phyloP scores from a whole-genome alignment of 2,113 vertebrate species.

The Laticauda colubrina region DNA sequence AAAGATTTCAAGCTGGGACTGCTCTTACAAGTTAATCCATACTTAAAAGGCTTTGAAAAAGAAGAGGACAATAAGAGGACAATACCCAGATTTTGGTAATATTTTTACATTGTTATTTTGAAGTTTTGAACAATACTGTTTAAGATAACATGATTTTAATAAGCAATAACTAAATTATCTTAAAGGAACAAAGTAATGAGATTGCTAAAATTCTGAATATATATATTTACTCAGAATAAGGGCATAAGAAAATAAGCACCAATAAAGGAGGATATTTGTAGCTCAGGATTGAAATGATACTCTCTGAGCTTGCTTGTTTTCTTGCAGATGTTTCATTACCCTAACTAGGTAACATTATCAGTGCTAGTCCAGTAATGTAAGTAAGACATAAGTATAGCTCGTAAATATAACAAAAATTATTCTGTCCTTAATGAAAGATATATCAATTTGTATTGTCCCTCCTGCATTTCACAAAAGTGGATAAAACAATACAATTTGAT shows the following conservation, averaged over 20 bases:
- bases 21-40: background rate
- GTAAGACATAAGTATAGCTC: background rate
- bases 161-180: background rate
- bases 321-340: no score
- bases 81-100: background rate
- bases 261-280: no score
- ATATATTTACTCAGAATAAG: no score
- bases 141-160: background rate
- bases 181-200: background rate
- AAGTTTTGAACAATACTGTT: background rate
- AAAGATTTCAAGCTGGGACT: background rate
- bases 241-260: no score
- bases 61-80: background rate
- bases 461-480: background rate
- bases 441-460: background rate
- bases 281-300: no score
- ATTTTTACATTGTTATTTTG: background rate
- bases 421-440: background rate
- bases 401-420: background rate
- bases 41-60: background rate
- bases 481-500: background rate
- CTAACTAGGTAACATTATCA: no score
- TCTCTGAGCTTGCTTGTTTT: no score
- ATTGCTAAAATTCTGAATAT: background rate
- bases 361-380: no score